Percentiles rank a stretch among this genome's conserved stretches.
Conservation (phyloP, 2,113 vertebrate genomes). For the Plecotus auritus region DNA sequence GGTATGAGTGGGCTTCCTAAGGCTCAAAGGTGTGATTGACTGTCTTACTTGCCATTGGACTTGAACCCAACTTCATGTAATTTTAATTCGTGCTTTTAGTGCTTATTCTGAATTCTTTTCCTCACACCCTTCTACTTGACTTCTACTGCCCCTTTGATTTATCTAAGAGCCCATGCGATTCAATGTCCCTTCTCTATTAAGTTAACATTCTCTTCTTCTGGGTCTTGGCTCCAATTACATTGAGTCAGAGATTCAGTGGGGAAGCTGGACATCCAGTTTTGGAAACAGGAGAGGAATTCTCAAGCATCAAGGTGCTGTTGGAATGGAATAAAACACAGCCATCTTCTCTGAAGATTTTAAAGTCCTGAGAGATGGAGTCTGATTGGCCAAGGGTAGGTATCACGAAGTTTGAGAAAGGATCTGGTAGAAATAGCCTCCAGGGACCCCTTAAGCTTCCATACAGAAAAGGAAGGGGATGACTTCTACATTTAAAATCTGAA, state of each 20-base stretch:
- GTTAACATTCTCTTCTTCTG: background rate
- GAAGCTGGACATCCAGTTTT: background rate
- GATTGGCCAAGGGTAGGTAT: background rate
- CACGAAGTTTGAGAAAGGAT: background rate
- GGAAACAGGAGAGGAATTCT: background rate
- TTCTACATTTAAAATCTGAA: background rate
- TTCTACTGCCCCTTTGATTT: background rate
- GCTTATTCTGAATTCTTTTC: background rate
- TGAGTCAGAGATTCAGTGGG: background rate
- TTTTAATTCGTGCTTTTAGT: background rate
- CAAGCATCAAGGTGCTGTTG: background rate
- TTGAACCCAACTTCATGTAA: background rate
- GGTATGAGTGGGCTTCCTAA: background rate
- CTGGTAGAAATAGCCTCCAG: background rate
- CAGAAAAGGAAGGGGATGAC: background rate
- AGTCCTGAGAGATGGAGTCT: background rate
- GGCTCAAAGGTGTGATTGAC: background rate
- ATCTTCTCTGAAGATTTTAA: background rate
- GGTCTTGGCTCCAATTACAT: background rate
- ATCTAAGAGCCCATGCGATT: background rate
- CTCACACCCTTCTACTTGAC: background rate
- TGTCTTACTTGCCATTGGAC: background rate
- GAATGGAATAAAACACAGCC: background rate
- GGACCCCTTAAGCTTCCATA: background rate
- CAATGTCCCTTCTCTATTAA: background rate